phyloP scores from a whole-genome alignment of 2,113 vertebrate species.

The Hydrolagus affinis region DNA sequence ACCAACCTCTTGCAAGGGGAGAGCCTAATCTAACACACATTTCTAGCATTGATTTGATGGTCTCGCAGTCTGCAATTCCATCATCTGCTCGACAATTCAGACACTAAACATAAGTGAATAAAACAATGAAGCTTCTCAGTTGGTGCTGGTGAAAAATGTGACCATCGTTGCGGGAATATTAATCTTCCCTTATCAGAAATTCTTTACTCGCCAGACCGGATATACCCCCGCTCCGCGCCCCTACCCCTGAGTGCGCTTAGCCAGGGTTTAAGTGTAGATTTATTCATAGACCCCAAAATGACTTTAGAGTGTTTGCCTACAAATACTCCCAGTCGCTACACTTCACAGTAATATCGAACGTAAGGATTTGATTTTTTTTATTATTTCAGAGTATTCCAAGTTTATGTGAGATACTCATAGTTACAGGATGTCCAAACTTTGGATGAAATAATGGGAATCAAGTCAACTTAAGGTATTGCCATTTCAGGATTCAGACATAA shows the following conservation, averaged over 20 bases:
- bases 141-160: background rate
- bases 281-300: no score
- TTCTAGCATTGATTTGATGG: background rate
- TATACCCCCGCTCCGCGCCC: no score
- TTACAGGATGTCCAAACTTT: background rate
- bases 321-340: no score
- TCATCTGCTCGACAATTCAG: background rate
- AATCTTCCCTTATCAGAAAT: constrained; percentile 10
- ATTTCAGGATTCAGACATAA: background rate
- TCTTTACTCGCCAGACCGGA: background rate
- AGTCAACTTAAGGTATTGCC: background rate
- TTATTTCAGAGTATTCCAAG: background rate
- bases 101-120: constrained; percentile 9
- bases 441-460: background rate
- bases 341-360: no score
- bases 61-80: background rate
- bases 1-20: no score
- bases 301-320: no score
- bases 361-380: no score
- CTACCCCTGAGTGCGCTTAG: no score
- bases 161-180: background rate
- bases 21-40: no score
- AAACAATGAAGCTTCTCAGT: background rate
- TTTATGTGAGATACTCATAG: background rate
- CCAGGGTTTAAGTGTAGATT: no score